Evolutionary conservation across 1,140 invertebrate genomes (phyloP), one percentile per base, ranked within the genome.

Genomic region (Ceratina calcarata): DNA sequence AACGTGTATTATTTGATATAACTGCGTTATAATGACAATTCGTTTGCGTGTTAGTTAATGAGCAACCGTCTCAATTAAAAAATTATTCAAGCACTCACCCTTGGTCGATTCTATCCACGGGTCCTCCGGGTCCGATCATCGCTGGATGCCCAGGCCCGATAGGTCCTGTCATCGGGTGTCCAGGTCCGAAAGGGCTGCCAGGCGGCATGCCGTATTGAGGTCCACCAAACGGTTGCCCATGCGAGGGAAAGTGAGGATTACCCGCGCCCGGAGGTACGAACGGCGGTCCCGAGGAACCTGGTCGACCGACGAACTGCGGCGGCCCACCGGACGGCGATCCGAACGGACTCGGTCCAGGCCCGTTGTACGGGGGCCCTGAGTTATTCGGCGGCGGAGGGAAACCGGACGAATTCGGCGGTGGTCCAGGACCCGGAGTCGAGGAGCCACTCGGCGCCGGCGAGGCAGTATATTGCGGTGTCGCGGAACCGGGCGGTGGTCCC

Each of bases 381-480:
- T 94, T 94, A 82, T 95, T 95, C 18, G 94, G 94, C 13, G 95
- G 95, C 57, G 95, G 95, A 67, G 95, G 94, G 88, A 95, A 95
- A 45, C 94, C 94, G 68, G 93, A 93, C 82, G 94, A 94, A 88
- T 94, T 95, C 32, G 94, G 94, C 71, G 92, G 94, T 60, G 94
- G 94, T 74, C 94, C 94, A 20, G 95, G 95, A 57, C 95, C 95
- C 4, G 95, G 95, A 49, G 95, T 96, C 18, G 95, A 96, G 57
- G 95, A 96, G n/a, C 95, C 96, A 37, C 95, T 96, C 3, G 95
- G 95, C 67, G 95, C 96, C 62, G 96, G 96, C 45, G 95, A 96
- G 32, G 95, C 95, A 79, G 95, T 96, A 89, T 96, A 96, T 87
- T 96, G 95, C 18, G 95, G 95, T 74, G 95, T 96, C 73, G 94